A percentile compares a stretch with the other conserved stretches of the same genome.
These are phyloP conservation scores for Papilio glaucus DNA, from an alignment of 1,140 invertebrate species.

Conservation along the genomic window DNA sequence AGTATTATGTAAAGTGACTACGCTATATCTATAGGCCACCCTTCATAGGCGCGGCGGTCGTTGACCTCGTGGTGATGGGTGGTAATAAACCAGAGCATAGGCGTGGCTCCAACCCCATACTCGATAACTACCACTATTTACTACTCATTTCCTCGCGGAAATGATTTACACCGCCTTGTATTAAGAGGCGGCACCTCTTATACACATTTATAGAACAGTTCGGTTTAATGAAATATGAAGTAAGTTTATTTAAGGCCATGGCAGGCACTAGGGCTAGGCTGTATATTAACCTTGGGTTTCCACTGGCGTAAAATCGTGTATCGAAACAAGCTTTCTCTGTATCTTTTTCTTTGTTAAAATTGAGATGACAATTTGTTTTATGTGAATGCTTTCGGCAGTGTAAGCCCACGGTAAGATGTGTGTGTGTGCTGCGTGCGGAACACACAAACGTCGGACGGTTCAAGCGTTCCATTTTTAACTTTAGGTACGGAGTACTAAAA, in stretches of 20 bases:
- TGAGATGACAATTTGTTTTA: too few species aligned
- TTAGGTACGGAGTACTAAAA: not conserved
- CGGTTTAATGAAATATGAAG: too few species aligned
- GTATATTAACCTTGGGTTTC: too few species aligned
- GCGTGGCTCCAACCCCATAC: constrained; percentile 27
- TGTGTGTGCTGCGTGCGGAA: too few species aligned
- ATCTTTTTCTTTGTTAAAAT: too few species aligned
- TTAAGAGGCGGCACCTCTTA: not conserved
- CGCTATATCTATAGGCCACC: constrained; percentile 14
- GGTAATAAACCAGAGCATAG: constrained; percentile 32
- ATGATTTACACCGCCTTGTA: not conserved
- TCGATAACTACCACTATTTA: constrained; percentile 32
- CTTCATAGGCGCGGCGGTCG: constrained; percentile 30
- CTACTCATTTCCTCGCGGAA: constrained; percentile 30
- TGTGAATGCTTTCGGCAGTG: too few species aligned
- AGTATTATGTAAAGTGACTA: not conserved
- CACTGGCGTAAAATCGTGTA: too few species aligned
- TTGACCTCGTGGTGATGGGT: constrained; percentile 27
- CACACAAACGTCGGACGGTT: constrained; percentile 5
- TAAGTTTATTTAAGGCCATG: too few species aligned
- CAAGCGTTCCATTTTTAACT: not conserved
- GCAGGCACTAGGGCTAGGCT: too few species aligned
- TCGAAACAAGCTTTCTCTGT: too few species aligned
- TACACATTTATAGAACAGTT: not conserved
- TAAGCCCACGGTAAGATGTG: too few species aligned